Percentiles rank a stretch among this genome's conserved stretches.
phyloP scores from a whole-genome alignment of 2,113 vertebrate genomes.

The Apodemus speciosus region DNA sequence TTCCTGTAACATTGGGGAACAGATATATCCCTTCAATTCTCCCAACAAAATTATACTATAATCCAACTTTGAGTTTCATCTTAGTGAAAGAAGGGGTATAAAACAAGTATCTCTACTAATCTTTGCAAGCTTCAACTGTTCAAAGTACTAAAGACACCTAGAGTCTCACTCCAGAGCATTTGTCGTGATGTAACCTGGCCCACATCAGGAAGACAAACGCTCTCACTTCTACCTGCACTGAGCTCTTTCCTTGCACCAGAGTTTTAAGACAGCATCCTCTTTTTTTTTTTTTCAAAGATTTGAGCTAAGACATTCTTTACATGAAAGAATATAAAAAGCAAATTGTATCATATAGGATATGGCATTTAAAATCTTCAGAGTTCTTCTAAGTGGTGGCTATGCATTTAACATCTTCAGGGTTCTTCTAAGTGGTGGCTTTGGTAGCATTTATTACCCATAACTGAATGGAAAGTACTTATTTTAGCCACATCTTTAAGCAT shows the following conservation, averaged over 20 bases:
- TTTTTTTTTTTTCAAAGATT: background rate
- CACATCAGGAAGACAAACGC: background rate
- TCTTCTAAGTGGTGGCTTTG: background rate
- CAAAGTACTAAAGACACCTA: background rate
- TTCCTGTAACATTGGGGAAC: background rate
- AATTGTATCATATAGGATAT: background rate
- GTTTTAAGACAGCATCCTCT: background rate
- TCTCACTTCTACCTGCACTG: background rate
- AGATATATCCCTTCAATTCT: background rate
- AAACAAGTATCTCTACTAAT: background rate
- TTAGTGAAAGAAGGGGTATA: background rate
- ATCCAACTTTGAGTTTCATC: background rate
- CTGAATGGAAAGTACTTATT: constrained; percentile 5
- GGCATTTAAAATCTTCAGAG: background rate
- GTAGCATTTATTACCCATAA: background rate
- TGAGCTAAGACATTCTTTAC: background rate
- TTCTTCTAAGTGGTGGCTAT: background rate
- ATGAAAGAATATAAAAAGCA: background rate
- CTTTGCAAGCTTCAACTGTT: background rate
- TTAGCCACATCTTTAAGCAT: background rate
- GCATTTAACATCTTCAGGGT: background rate
- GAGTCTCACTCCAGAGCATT: background rate
- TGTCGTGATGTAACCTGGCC: background rate
- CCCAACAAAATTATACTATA: background rate
- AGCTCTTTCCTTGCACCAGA: background rate